phyloP scores from a whole-genome alignment of 2,888 invertebrate species.

The Rotaria socialis region DNA sequence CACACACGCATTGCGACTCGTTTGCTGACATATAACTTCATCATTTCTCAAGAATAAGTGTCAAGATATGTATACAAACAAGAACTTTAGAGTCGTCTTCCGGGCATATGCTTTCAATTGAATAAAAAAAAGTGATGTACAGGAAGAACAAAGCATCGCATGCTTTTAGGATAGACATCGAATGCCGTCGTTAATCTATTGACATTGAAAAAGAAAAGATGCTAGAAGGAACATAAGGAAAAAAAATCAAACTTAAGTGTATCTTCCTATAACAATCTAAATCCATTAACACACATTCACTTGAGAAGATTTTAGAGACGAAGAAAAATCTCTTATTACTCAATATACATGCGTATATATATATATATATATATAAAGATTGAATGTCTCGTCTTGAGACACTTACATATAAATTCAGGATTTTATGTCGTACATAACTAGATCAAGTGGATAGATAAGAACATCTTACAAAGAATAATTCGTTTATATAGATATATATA shows the following conservation, averaged over 20 bases:
- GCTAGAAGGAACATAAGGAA: not conserved
- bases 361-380: not conserved
- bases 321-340: conserved; percentile 7
- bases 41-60: not conserved
- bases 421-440: not conserved
- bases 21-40: not conserved
- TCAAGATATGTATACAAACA: not conserved
- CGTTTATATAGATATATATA: not conserved
- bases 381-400: not conserved
- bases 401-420: not conserved
- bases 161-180: not conserved
- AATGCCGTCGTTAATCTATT: not conserved
- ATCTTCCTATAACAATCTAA: conserved; percentile 4
- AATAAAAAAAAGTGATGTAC: not conserved
- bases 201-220: not conserved
- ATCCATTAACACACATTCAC: conserved; percentile 9
- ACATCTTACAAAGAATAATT: not conserved
- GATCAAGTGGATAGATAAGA: conserved; percentile 21
- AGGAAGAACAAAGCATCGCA: not conserved
- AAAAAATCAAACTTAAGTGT: not conserved
- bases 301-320: not conserved
- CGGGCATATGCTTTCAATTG: not conserved
- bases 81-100: not conserved
- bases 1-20: not conserved
- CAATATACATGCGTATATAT: not conserved